Percentiles rank a stretch among this genome's conserved stretches.
Evolutionary conservation across 2,113 vertebrate species (phyloP).

Genomic region (Otocyon megalotis): DNA sequence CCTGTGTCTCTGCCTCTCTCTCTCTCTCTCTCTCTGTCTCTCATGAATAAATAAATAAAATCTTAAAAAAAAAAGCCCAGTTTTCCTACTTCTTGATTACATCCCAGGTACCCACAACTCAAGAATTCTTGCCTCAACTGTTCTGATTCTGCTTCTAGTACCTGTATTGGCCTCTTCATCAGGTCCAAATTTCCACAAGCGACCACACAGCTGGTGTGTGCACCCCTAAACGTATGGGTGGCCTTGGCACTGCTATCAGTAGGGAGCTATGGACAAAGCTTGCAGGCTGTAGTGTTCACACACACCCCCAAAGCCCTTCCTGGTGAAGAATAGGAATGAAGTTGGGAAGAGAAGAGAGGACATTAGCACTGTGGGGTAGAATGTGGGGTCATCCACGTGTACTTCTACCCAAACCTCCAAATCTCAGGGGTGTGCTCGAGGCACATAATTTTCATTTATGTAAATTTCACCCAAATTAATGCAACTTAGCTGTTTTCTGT

Average conservation of each 20-base stretch:
- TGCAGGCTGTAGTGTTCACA: background rate
- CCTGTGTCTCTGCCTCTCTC: too few relatives aligned
- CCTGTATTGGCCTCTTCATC: background rate
- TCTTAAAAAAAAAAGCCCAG: background rate
- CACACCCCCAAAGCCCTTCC: background rate
- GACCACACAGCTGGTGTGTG: too few relatives aligned
- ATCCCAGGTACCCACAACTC: too few relatives aligned
- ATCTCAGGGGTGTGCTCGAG: background rate
- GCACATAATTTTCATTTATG: background rate
- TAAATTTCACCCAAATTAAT: background rate
- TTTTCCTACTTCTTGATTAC: background rate
- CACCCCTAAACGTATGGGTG: too few relatives aligned
- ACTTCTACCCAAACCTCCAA: background rate
- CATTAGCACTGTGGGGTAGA: background rate
- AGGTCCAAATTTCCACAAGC: background rate
- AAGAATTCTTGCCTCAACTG: background rate
- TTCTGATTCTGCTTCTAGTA: background rate
- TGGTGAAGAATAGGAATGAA: background rate
- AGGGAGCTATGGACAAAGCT: background rate
- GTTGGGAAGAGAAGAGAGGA: background rate
- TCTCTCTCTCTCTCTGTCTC: too few relatives aligned
- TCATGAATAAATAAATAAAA: too few relatives aligned
- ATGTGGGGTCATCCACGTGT: background rate
- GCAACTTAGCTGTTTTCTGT: background rate
- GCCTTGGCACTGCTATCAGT: background rate